Evolutionary conservation across 2,888 invertebrate species (phyloP), one percentile per base, ranked within the genome.

Genomic region (Sinhomidia bicolor): DNA sequence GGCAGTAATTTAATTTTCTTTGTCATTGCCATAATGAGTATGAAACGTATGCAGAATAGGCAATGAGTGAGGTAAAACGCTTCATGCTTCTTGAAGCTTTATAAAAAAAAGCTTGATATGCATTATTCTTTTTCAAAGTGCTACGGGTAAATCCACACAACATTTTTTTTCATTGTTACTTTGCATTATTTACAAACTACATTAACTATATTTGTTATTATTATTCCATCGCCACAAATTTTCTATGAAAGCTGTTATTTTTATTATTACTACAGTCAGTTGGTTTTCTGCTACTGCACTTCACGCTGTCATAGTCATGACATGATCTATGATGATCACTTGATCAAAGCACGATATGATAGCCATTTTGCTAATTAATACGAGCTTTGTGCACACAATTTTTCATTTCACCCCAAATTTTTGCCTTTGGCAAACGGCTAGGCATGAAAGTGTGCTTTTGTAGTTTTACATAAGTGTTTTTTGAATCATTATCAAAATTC

Each of bases 1-100:
- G 44, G 74, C 76, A 29, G 26, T 76, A 51, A 76, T 76, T 79
- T 79, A 79, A 79, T 79, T 79, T 79, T 79, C 79, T 79, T 79
- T 79, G 79, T 79, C 79, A 79, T 60, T 79, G 79, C 60, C 79
- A 79, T 76, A 76, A 51, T 76, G 36, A 76, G 51, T 32, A 76
- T 47, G 47, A 76, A 76, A 76, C 54, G 76, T 29, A 29, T 76
- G 26, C 54, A 51, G 47, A 51, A 76, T 76, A 76, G 9, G 71
- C 32, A 54, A 76, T 32, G 54, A 47, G 76, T n/a, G 51, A 76
- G 9, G 29, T 10, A 51, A 51, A 76, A 51, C 29, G 54, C 29
- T 76, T 76, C 54, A 76, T 51, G 76, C 54, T 76, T 1, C 76
- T 51, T 76, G 76, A 26, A 76, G 51, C 76, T 76, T 7, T 26